These are phyloP conservation scores for Bufotes viridis DNA, from an alignment of 2,797 vertebrate species.

Conservation along the genomic window DNA sequence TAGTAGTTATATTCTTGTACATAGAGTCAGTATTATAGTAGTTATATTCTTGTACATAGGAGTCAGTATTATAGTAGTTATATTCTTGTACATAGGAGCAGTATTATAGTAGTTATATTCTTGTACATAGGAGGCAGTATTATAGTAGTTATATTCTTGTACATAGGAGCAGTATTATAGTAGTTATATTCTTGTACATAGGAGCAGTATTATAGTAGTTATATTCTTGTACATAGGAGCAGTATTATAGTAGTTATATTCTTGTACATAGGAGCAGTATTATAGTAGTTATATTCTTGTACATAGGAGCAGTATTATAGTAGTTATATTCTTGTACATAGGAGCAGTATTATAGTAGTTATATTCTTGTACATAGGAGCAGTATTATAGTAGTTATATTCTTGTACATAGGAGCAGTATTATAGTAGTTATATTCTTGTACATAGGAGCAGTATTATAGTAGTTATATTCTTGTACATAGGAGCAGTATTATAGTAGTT, in stretches of 20 bases:
- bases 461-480: conserved; percentile 3
- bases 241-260: conserved; percentile 10
- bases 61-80: not conserved
- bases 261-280: not conserved
- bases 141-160: conserved; percentile 5
- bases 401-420: not conserved
- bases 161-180: not conserved
- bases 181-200: not conserved
- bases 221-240: not conserved
- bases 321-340: not conserved
- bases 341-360: not conserved
- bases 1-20: not conserved
- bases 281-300: conserved; percentile 13
- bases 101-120: too few species aligned
- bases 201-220: not conserved
- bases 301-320: not conserved
- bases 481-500: not conserved
- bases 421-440: conserved; percentile 3
- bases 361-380: not conserved
- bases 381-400: conserved; percentile 11
- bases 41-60: not conserved
- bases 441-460: not conserved
- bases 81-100: too few species aligned
- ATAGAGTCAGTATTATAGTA: not conserved
- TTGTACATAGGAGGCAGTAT: not conserved